These are phyloP conservation scores for Pycnomerus fuliginosus DNA, from an alignment of 2,888 invertebrate species.

Conservation along the genomic window DNA sequence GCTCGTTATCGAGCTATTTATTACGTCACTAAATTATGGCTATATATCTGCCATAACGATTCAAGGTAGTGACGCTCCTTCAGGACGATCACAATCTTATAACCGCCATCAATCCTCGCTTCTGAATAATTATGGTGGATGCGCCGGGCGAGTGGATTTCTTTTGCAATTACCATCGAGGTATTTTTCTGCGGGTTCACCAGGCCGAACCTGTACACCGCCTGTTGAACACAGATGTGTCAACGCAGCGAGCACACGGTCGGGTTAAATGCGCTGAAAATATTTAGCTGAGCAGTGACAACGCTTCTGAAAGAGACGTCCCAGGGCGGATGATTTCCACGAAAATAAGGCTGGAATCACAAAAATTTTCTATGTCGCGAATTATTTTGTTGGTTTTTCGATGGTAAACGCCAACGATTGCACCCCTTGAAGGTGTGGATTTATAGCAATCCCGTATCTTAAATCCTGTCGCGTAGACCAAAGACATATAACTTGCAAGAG, in stretches of 20 bases:
- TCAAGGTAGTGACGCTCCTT: not conserved
- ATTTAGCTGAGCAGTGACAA: constrained; percentile 47
- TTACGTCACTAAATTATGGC: constrained; percentile 40
- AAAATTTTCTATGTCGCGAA: constrained; percentile 3
- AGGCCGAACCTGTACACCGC: too few species aligned
- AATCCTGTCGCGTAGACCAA: constrained; percentile 45
- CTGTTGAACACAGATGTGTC: constrained; percentile 41
- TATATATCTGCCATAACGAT: constrained; percentile 39
- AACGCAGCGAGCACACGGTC: constrained; percentile 42
- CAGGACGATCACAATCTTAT: constrained; percentile 1
- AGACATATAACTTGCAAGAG: constrained; percentile 47
- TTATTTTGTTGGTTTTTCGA: not conserved
- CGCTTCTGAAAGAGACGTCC: constrained; percentile 42
- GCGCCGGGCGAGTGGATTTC: too few species aligned
- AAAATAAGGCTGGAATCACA: constrained; percentile 34
- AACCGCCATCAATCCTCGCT: not conserved
- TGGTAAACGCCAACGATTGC: too few species aligned
- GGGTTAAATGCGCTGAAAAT: constrained; percentile 51
- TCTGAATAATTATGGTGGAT: not conserved
- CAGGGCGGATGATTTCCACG: constrained; percentile 28
- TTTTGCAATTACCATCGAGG: too few species aligned
- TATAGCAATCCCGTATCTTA: constrained; percentile 37
- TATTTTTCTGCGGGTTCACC: too few species aligned
- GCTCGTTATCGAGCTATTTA: constrained; percentile 43
- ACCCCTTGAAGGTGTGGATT: constrained; percentile 29